A percentile compares a stretch with the other conserved stretches of the same genome.
These are phyloP conservation scores for Rhea americana DNA, from an alignment of 2,113 vertebrate species.

Conservation along the genomic window DNA sequence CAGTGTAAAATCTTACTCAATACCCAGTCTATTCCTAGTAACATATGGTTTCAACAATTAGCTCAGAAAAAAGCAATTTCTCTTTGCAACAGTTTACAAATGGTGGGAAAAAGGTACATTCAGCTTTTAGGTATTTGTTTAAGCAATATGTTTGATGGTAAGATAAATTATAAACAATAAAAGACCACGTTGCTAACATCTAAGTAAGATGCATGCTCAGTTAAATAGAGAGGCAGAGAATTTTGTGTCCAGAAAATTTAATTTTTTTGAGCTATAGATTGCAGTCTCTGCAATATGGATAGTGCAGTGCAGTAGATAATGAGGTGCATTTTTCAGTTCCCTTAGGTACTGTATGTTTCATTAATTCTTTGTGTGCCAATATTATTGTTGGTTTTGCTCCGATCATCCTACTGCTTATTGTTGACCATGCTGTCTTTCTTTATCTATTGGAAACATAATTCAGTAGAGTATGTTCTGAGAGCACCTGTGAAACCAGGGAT, in stretches of 20 bases:
- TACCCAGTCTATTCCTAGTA: constrained; percentile 20
- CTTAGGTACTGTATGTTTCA: not conserved
- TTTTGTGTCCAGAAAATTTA: not conserved
- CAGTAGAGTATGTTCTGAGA: not conserved
- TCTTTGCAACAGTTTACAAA: constrained; percentile 7
- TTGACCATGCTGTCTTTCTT: not conserved
- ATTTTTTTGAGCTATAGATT: not conserved
- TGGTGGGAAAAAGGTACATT: not conserved
- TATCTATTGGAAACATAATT: not conserved
- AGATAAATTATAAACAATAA: not conserved
- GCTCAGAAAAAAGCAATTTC: not conserved
- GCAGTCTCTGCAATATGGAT: not conserved
- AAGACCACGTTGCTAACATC: not conserved
- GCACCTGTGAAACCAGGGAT: not conserved
- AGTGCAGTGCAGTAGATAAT: not conserved
- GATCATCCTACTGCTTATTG: not conserved
- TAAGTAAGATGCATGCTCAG: not conserved
- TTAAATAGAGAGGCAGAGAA: not conserved
- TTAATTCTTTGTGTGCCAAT: not conserved
- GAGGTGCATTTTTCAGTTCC: not conserved
- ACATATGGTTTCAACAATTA: constrained; percentile 47
- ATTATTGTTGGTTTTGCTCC: not conserved
- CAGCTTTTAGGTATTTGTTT: not conserved
- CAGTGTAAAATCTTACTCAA: constrained; percentile 33
- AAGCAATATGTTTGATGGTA: not conserved